Base-by-base conservation (phyloP, 2,113 vertebrate genomes). In the Chauna torquata region DNA sequence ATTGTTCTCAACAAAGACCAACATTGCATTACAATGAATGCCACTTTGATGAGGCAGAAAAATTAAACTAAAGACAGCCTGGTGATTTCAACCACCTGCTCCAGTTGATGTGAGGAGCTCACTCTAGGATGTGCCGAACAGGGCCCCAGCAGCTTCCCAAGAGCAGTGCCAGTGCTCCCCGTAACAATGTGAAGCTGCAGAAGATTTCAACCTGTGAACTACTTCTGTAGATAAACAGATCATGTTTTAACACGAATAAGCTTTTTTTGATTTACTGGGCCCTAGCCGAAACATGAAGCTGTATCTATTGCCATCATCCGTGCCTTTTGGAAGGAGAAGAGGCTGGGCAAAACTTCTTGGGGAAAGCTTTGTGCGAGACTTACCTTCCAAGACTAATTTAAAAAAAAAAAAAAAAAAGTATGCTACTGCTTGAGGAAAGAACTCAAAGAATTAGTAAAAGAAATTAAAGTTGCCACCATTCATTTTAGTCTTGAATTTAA, bases 101-200 rank as follows among this genome's bases (percentile, higher is more conserved):
- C 80, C 49, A 52, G 10, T 34, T 42, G 23, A 32, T 1, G 1
- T 0, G 0, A 44, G 27, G 11, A 76, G 3, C 27, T 83, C 24
- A 25, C 16, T 12, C 40, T 11, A 34, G 16, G 27, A 82, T 0
- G 0, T 23, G 44, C 22, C 65, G 61, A 87, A 74, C 19, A 25
- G 50, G 8, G 24, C 9, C 16, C 44, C 36, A 49, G 49, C 17
- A 70, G 10, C 14, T 22, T 8, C 34, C 40, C 2, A 0, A 24
- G 20, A 81, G 58, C 52, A 52, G 16, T 8, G 10, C 32, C 68
- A 61, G 47, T 22, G 11, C 11, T 42, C n/a, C 50, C n/a, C 36
- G 9, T 42, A 57, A 66, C 0, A 0, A 57, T 5, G 42, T 0
- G 5, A 52, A 34, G 23, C 44, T 42, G 18, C 38, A 66, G 50